These are phyloP conservation scores for Schizaphis graminum DNA, from an alignment of 2,888 invertebrate species.

Conservation along the genomic window DNA sequence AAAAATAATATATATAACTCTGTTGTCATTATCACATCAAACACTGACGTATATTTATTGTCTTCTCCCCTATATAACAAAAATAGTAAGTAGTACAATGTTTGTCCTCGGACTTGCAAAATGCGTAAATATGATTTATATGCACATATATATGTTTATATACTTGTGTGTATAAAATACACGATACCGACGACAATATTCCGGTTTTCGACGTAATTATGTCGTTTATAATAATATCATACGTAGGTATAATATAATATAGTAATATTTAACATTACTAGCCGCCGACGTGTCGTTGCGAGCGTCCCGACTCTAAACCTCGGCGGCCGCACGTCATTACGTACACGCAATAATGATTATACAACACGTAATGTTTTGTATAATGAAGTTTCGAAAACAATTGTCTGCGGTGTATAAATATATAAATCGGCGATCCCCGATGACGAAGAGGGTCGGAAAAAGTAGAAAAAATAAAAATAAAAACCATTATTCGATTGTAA, in stretches of 20 bases:
- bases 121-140: not conserved
- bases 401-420: not conserved
- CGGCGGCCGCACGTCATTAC: not conserved
- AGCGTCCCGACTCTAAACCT: not conserved
- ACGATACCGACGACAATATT: not conserved
- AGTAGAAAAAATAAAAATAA: not conserved
- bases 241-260: not conserved
- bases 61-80: not conserved
- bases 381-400: not conserved
- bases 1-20: slow-evolving; percentile 46
- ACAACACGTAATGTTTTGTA: not conserved
- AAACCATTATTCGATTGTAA: slow-evolving; percentile 44
- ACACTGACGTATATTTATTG: slow-evolving; percentile 47
- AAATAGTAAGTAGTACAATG: not conserved
- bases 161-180: not conserved
- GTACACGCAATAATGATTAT: not conserved
- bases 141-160: too few species aligned
- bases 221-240: not conserved
- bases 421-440: not conserved
- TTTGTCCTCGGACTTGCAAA: slow-evolving; percentile 22
- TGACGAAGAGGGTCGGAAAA: not conserved
- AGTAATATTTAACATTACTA: not conserved
- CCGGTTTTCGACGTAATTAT: not conserved
- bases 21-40: slow-evolving; percentile 63
- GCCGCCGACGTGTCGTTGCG: not conserved